These are phyloP conservation scores for Antedon mediterranea DNA, from an alignment of 53 echinoderm and acorn worm species.

Conservation along the genomic window DNA sequence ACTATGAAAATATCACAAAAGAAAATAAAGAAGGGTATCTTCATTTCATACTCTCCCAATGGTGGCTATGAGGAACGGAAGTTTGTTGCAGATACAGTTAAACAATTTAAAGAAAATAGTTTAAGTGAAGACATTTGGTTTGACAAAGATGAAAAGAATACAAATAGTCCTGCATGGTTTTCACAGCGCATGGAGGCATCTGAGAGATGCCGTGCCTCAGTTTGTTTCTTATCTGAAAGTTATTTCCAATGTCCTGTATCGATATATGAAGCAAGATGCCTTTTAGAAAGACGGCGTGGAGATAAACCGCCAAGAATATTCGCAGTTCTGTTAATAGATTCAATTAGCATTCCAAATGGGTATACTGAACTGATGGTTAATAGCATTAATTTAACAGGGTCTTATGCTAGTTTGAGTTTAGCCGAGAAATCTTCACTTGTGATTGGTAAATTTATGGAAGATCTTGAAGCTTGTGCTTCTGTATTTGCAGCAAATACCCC, in stretches of 20 bases:
- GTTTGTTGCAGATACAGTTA: slow-evolving; percentile 67
- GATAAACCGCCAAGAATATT: slow-evolving; percentile 62
- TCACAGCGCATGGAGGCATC: slow-evolving; percentile 91
- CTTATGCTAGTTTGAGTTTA: slow-evolving; percentile 32
- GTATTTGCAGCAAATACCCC: slow-evolving; percentile 55
- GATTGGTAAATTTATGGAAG: slow-evolving; percentile 56
- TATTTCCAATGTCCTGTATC: slow-evolving; percentile 93
- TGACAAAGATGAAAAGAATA: slow-evolving; percentile 87
- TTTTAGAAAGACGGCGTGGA: slow-evolving; percentile 50
- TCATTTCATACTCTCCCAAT: slow-evolving; percentile 86
- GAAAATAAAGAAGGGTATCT: slow-evolving; percentile 77
- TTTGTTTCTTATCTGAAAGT: slow-evolving; percentile 65
- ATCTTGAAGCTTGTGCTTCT: slow-evolving; percentile 53
- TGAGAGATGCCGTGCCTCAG: slow-evolving; percentile 70
- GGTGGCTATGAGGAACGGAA: slow-evolving; percentile 72
- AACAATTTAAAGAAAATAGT: slow-evolving; percentile 84
- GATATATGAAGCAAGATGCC: slow-evolving; percentile 69
- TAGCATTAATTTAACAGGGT: slow-evolving; percentile 38
- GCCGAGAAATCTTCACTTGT: slow-evolving; percentile 69
- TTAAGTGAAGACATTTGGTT: slow-evolving; percentile 91
- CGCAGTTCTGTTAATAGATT: slow-evolving; percentile 37
- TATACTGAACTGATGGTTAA: slow-evolving; percentile 36
- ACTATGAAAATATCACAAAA: slow-evolving; percentile 13
- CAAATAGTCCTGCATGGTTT: slow-evolving; percentile 80
- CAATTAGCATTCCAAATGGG: slow-evolving; percentile 43